Percentiles rank a stretch among this genome's conserved stretches.
Conservation (phyloP, 2,797 vertebrate species). For the Aldrovandia affinis region DNA sequence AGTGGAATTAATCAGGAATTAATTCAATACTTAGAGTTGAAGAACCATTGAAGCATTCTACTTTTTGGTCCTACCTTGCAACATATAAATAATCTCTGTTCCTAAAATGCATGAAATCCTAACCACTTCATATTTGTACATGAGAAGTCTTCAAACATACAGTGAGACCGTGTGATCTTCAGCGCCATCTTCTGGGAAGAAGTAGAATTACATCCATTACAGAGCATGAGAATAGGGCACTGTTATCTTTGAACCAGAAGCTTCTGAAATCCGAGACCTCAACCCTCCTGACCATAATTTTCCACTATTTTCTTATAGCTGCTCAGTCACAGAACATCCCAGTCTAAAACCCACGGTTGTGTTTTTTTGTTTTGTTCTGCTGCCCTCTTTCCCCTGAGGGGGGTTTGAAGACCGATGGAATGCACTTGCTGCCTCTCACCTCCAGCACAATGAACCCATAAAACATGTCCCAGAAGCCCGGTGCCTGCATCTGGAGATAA, state of each 20-base stretch:
- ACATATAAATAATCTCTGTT: slow-evolving; percentile 11
- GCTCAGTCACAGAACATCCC: slow-evolving; percentile 25
- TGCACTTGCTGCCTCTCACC: slow-evolving; percentile 41
- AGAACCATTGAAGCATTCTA: not conserved
- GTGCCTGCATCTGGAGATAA: slow-evolving; percentile 45
- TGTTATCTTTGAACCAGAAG: not conserved
- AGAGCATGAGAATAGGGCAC: not conserved
- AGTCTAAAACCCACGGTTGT: not conserved
- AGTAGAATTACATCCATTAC: slow-evolving; percentile 25
- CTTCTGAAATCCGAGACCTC: not conserved
- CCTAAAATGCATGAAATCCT: not conserved
- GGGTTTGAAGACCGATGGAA: slow-evolving; percentile 32
- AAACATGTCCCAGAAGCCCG: slow-evolving; percentile 49
- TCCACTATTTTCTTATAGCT: not conserved
- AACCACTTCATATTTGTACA: not conserved
- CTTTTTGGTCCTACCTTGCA: not conserved
- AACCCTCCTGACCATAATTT: not conserved
- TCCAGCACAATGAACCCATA: slow-evolving; percentile 52
- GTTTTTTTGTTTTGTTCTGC: not conserved
- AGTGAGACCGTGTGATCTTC: slow-evolving; percentile 6
- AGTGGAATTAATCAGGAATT: not conserved
- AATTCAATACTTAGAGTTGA: not conserved
- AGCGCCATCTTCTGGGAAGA: slow-evolving; percentile 39
- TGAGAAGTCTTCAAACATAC: not conserved
- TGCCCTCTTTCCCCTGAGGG: slow-evolving; percentile 22